These are phyloP conservation scores for Pogonognathellus flavescens DNA, from an alignment of 1,140 invertebrate species.

Conservation along the genomic window DNA sequence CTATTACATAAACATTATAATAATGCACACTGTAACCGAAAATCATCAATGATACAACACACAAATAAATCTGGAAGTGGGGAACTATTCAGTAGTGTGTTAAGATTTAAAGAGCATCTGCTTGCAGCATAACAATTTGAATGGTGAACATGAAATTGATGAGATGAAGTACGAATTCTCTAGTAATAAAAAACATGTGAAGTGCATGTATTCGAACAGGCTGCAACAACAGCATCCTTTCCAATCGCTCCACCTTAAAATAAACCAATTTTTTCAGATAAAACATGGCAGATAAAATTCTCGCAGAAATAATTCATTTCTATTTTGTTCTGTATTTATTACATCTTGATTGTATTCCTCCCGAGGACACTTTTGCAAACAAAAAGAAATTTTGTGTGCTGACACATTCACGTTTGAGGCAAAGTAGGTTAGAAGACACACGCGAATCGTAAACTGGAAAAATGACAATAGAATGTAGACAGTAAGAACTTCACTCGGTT, in stretches of 20 bases:
- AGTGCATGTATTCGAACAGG: neutral
- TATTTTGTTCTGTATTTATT: too few relatives aligned
- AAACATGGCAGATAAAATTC: too few relatives aligned
- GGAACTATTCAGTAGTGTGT: too few relatives aligned
- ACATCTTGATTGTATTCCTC: neutral
- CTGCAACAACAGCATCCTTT: neutral
- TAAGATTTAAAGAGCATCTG: neutral
- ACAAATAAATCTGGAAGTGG: too few relatives aligned
- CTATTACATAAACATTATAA: too few relatives aligned
- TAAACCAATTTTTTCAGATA: too few relatives aligned
- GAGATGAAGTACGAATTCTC: neutral
- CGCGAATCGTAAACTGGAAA: neutral
- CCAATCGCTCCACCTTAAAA: neutral
- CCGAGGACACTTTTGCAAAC: neutral
- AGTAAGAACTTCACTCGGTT: neutral
- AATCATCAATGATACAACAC: too few relatives aligned
- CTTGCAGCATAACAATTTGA: neutral
- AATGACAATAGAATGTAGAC: neutral
- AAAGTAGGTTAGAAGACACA: neutral
- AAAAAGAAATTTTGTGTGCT: neutral
- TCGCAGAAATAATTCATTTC: too few relatives aligned
- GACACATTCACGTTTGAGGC: constrained; percentile 1
- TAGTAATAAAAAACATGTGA: neutral
- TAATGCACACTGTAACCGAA: too few relatives aligned
- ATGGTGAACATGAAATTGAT: neutral